Conservation (phyloP, 1,140 invertebrate genomes). For the Rhopalosiphum maidis region DNA sequence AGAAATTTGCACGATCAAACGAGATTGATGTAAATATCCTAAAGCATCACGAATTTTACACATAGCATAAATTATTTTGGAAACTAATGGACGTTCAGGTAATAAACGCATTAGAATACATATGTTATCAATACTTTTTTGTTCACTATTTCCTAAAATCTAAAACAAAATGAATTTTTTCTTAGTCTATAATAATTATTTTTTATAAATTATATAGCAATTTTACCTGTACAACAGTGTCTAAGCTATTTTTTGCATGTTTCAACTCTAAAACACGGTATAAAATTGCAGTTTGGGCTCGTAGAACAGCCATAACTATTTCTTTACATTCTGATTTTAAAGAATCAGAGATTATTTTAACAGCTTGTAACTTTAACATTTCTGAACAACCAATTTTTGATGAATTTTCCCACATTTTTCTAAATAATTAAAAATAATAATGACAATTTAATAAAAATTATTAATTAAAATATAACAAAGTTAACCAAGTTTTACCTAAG, state of each 20-base stretch:
- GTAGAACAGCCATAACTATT: slow-evolving; percentile 37
- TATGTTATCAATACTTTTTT: neutral
- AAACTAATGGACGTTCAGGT: neutral
- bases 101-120: slow-evolving; percentile 34
- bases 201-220: neutral
- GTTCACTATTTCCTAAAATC: slow-evolving; percentile 26
- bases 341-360: neutral
- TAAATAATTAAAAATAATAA: neutral
- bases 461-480: neutral
- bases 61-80: slow-evolving; percentile 28
- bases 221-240: slow-evolving; percentile 13
- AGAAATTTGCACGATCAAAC: neutral
- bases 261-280: slow-evolving; percentile 22
- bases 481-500: slow-evolving; percentile 58
- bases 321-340: slow-evolving; percentile 23
- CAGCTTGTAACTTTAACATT: slow-evolving; percentile 13
- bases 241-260: neutral
- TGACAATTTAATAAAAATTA: neutral
- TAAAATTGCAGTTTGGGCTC: slow-evolving; percentile 23
- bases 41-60: neutral
- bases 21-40: neutral
- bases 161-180: slow-evolving; percentile 9
- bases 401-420: slow-evolving; percentile 53
- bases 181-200: neutral
- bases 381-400: slow-evolving; percentile 27